These are phyloP conservation scores for Halisarca cf. caerulea DNA, from an alignment of 37 sponge, comb jelly and placozoan species.

Conservation along the genomic window DNA sequence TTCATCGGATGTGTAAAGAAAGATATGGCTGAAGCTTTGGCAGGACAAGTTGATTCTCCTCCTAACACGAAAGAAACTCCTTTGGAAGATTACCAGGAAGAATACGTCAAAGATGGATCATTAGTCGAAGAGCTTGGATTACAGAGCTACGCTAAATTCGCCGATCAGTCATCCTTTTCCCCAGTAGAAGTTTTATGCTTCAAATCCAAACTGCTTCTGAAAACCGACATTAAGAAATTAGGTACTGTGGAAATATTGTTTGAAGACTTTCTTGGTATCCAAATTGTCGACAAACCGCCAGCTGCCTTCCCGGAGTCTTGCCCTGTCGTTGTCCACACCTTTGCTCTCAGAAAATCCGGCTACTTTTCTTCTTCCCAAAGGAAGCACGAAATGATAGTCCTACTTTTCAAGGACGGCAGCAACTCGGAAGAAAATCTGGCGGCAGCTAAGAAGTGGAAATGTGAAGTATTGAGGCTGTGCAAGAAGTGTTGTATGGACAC, in stretches of 20 bases:
- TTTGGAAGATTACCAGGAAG: too few species aligned
- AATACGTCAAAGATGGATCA: too few species aligned
- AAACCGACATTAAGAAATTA: neutral
- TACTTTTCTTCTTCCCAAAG: neutral
- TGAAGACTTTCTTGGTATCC: conserved; percentile 60
- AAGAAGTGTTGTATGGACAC: neutral
- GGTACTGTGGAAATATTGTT: conserved; percentile 25
- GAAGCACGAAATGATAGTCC: neutral
- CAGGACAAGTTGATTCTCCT: too few species aligned
- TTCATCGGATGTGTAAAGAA: too few species aligned
- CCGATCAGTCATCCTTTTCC: too few species aligned
- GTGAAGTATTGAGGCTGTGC: neutral
- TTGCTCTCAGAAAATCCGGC: neutral
- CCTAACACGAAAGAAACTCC: too few species aligned
- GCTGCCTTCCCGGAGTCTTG: conserved; percentile 29
- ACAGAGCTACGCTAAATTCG: too few species aligned
- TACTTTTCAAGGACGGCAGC: neutral
- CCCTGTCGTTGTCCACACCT: conserved; percentile 37
- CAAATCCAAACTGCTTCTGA: neutral
- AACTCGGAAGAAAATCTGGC: conserved; percentile 1
- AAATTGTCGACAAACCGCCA: conserved; percentile 26
- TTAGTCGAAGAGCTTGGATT: too few species aligned
- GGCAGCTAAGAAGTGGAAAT: conserved; percentile 68
- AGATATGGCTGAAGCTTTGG: too few species aligned
- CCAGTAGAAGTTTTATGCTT: too few species aligned